Percentiles rank a stretch among this genome's conserved stretches.
phyloP scores from a whole-genome alignment of 2,888 invertebrate species.

The Hyles lineata region DNA sequence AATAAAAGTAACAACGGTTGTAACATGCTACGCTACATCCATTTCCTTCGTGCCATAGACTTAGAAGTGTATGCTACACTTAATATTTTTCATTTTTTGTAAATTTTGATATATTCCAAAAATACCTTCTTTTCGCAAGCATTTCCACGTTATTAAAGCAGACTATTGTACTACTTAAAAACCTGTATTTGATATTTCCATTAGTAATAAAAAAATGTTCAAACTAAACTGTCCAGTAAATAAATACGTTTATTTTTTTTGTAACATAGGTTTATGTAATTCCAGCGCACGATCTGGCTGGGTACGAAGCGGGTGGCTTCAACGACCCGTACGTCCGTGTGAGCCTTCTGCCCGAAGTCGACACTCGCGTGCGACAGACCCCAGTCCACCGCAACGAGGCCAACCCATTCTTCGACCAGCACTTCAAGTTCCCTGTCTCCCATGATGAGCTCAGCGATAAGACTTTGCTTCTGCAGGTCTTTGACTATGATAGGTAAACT shows the following conservation, averaged over 20 bases:
- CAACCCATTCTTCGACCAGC: constrained; percentile 95
- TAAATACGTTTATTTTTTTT: neutral
- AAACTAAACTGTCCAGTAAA: too few species aligned
- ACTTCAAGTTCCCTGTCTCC: constrained; percentile 96
- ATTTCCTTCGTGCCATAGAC: neutral
- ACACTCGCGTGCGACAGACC: constrained; percentile 93
- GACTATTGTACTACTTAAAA: too few species aligned
- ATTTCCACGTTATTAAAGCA: too few species aligned
- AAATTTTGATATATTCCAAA: too few species aligned
- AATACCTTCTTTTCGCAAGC: too few species aligned
- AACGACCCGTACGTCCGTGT: constrained; percentile 95
- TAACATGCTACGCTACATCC: too few species aligned
- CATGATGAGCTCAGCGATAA: constrained; percentile 94
- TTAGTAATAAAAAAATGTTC: too few species aligned
- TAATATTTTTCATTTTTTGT: too few species aligned
- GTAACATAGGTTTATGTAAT: constrained; percentile 32
- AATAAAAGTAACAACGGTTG: constrained; percentile 2
- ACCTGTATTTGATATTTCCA: too few species aligned
- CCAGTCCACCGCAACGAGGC: constrained; percentile 92
- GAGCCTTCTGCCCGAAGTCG: constrained; percentile 92
- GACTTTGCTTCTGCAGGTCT: constrained; percentile 90
- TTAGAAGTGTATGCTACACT: too few species aligned
- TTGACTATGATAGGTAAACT: constrained; percentile 82
- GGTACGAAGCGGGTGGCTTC: constrained; percentile 94
- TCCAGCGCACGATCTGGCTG: constrained; percentile 92